Percentiles rank a stretch among this genome's conserved stretches.
These are phyloP conservation scores for Corythornis madagascariensis DNA, from an alignment of 2,113 vertebrate genomes.

Conservation along the genomic window DNA sequence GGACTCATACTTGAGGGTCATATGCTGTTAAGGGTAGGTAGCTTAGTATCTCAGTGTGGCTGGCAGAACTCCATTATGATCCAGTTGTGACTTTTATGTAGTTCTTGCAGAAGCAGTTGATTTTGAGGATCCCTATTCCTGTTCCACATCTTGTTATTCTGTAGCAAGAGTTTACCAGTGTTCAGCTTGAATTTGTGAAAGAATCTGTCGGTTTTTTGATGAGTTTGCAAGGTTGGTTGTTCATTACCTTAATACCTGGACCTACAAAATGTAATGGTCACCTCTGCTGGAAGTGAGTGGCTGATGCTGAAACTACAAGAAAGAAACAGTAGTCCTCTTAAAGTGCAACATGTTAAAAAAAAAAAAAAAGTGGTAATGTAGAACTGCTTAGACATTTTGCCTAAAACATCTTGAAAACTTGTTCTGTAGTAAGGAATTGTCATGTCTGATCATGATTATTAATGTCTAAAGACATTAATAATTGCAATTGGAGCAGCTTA, in stretches of 20 bases:
- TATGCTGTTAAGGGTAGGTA: background rate
- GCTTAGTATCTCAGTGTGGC: background rate
- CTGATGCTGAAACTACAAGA: background rate
- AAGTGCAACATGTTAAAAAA: background rate
- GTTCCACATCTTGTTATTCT: background rate
- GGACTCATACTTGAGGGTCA: background rate
- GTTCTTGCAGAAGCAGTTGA: background rate
- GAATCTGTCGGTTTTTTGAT: background rate
- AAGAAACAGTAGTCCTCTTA: background rate
- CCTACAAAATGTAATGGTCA: background rate
- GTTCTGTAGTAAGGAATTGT: background rate
- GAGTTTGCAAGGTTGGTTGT: background rate
- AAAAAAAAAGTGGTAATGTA: background rate
- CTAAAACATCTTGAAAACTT: background rate
- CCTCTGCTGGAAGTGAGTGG: background rate
- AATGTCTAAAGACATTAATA: background rate
- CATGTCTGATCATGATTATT: background rate
- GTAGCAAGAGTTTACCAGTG: background rate
- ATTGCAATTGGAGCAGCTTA: background rate
- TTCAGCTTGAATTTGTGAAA: background rate
- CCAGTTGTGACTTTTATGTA: accelerated
- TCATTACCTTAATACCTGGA: background rate
- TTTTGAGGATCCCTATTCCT: background rate
- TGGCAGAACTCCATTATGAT: background rate
- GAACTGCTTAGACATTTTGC: background rate